phyloP scores from a whole-genome alignment of 2,888 invertebrate genomes.

The Panorpa germanica region DNA sequence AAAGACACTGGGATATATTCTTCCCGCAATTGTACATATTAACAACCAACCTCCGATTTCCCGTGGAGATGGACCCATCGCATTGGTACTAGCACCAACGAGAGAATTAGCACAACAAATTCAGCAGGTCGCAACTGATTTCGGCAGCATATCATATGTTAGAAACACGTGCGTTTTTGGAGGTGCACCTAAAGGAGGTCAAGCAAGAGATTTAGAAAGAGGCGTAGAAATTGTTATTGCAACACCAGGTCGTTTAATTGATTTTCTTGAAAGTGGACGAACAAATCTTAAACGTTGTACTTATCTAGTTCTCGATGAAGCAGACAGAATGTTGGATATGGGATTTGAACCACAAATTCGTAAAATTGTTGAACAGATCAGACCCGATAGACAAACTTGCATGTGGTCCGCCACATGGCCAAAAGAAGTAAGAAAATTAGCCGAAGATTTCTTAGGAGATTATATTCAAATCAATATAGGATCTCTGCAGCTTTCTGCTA shows the following conservation, averaged over 20 bases:
- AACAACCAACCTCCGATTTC: slow-evolving; percentile 58
- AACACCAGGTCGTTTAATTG: slow-evolving; percentile 74
- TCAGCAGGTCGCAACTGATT: slow-evolving; percentile 62
- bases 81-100: slow-evolving; percentile 61
- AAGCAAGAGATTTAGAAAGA: slow-evolving; percentile 49
- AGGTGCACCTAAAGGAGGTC: slow-evolving; percentile 68
- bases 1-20: slow-evolving; percentile 57
- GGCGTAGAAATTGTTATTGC: slow-evolving; percentile 81
- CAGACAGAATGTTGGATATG: slow-evolving; percentile 94
- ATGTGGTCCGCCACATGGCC: slow-evolving; percentile 99
- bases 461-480: slow-evolving; percentile 88
- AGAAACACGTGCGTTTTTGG: slow-evolving; percentile 81
- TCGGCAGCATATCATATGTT: slow-evolving; percentile 57
- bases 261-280: slow-evolving; percentile 59
- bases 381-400: slow-evolving; percentile 85
- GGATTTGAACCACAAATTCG: slow-evolving; percentile 94
- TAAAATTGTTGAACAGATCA: slow-evolving; percentile 81
- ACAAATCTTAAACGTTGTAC: slow-evolving; percentile 60
- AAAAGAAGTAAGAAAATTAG: slow-evolving; percentile 80
- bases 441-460: slow-evolving; percentile 79
- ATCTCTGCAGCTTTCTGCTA: slow-evolving; percentile 70
- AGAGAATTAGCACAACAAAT: slow-evolving; percentile 66
- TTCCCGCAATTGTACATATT: slow-evolving; percentile 76
- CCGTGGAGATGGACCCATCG: slow-evolving; percentile 70
- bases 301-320: slow-evolving; percentile 77